Evolutionary conservation across 2,797 vertebrate genomes (phyloP), one percentile per base, ranked within the genome.

Genomic region (Uromys caudimaculatus): DNA sequence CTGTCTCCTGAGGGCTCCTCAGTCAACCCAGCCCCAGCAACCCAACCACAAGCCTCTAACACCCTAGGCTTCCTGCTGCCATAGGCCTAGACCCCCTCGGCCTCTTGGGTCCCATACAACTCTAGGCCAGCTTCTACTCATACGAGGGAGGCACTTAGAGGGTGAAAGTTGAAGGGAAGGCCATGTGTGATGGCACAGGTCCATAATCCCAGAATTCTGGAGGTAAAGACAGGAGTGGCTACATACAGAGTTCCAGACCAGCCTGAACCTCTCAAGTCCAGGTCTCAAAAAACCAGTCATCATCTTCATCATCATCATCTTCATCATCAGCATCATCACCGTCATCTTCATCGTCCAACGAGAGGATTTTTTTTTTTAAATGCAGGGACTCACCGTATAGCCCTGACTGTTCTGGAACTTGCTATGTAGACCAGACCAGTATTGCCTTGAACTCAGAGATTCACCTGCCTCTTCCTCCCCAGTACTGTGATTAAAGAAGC

Each of bases 1-100:
- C 95, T 97, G 95, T 92, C 95, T 96, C 96, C 98, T 98, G 69
- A 97, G 95, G 93, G 84, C 95, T 97, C 93, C 0, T 12, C 97
- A 97, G 93, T 95, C 96, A 96, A 93, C 97, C 90, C 81, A 78
- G 86, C 38, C 97, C 97, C 52, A 1, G 19, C 83, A 0, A 10
- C 96, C 79, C 35, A 71, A 83, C 60, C 67, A 17, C 96, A 98
- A 75, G 88, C 88, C 62, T 97, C 91, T 14, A 83, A 71, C 23
- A 3, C 89, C 73, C 93, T 32, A 83, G 88, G 87, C 85, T 97
- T 97, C 97, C 97, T 97, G 96, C 71, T n/a, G 29, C 76, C 85
- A 29, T 71, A 73, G 89, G 64, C 93, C 83, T 89, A 73, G 0
- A 1, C 44, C 35, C n/a, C 71, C 56, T 85, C 54, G 56, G 90